phyloP scores from a whole-genome alignment of 2,797 vertebrate genomes.

The Trichosurus vulpecula region DNA sequence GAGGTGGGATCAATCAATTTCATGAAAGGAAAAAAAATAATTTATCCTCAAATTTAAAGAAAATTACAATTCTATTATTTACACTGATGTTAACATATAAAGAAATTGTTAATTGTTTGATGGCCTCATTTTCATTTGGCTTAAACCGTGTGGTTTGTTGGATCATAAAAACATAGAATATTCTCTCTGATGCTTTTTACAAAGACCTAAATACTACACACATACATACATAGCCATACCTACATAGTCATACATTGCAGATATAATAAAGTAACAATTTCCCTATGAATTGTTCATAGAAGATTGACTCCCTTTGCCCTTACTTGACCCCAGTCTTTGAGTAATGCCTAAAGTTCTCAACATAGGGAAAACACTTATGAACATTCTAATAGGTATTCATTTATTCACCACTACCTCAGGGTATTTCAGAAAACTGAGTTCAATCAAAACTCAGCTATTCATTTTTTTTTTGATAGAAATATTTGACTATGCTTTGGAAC shows the following conservation, averaged over 20 bases:
- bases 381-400: background rate
- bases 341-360: background rate
- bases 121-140: background rate
- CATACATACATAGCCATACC: fast-evolving
- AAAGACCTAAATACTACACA: background rate
- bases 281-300: background rate
- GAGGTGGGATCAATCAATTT: background rate
- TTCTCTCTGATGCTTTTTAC: background rate
- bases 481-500: background rate
- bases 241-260: background rate
- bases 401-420: background rate
- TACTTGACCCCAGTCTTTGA: background rate
- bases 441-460: background rate
- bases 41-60: background rate
- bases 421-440: constrained; percentile 33
- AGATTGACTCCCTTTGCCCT: background rate
- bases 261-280: background rate
- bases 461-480: background rate
- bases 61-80: background rate
- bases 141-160: background rate
- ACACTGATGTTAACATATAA: background rate
- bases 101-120: background rate
- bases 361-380: background rate
- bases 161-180: background rate
- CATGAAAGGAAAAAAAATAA: background rate